Percentiles rank a stretch among this genome's conserved stretches.
Evolutionary conservation across 2,888 invertebrate species (phyloP).

Genomic region (Opisthograptis luteolata): DNA sequence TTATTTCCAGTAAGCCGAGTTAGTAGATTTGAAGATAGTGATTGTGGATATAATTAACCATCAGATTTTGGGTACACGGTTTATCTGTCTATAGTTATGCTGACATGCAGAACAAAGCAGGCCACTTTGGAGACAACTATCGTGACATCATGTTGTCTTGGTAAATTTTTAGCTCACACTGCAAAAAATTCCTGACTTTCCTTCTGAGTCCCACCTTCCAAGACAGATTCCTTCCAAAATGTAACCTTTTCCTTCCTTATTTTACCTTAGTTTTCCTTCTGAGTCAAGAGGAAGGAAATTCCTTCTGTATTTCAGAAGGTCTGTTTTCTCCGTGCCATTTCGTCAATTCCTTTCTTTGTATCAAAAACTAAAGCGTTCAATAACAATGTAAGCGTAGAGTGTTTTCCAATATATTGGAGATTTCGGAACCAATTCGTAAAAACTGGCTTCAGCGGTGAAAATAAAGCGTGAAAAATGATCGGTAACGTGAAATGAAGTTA

Average conservation of each 20-base stretch:
- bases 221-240: too few relatives aligned
- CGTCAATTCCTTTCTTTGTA: too few relatives aligned
- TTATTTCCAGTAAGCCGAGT: slow-evolving; percentile 1
- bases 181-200: too few relatives aligned
- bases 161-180: too few relatives aligned
- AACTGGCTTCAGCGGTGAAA: slow-evolving; percentile 9
- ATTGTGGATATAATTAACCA: slow-evolving; percentile 38
- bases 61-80: slow-evolving; percentile 34
- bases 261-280: too few relatives aligned
- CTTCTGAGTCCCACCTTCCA: too few relatives aligned
- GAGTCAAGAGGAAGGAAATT: too few relatives aligned
- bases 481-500: slow-evolving; percentile 17
- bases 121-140: slow-evolving; percentile 37
- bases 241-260: too few relatives aligned
- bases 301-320: too few relatives aligned
- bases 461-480: slow-evolving; percentile 14
- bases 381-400: not conserved
- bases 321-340: too few relatives aligned
- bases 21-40: slow-evolving; percentile 24
- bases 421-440: slow-evolving; percentile 8
- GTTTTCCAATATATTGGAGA: slow-evolving; percentile 11
- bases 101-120: slow-evolving; percentile 37
- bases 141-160: slow-evolving; percentile 34
- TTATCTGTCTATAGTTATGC: slow-evolving; percentile 40
- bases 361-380: slow-evolving; percentile 3